A percentile compares a stretch with the other conserved stretches of the same genome.
Evolutionary conservation across 2,797 vertebrate species (phyloP).

Genomic region (Heliangelus exortis): DNA sequence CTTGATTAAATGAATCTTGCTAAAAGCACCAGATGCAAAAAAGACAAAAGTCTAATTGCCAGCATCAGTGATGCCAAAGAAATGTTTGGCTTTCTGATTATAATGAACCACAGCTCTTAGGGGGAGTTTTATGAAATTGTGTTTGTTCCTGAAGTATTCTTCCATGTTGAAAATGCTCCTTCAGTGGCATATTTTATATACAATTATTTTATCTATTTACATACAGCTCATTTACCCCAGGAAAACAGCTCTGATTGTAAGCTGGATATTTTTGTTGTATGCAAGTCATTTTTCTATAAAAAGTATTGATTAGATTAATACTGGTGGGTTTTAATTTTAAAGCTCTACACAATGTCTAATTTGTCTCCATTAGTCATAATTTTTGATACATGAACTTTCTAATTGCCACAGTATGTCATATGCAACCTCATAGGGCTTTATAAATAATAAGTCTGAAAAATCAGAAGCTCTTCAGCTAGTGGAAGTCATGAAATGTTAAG

Average conservation of each 20-base stretch:
- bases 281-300: background rate
- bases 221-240: background rate
- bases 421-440: background rate
- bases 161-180: slow-evolving; percentile 28
- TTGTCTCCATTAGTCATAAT: background rate
- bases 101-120: slow-evolving; percentile 41
- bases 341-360: background rate
- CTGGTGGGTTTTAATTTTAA: background rate
- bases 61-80: slow-evolving; percentile 36
- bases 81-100: slow-evolving; percentile 58
- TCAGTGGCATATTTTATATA: background rate
- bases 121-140: slow-evolving; percentile 20
- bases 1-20: slow-evolving; percentile 62
- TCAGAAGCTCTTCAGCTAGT: background rate
- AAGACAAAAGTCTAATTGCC: slow-evolving; percentile 58
- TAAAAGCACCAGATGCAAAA: slow-evolving; percentile 52
- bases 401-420: background rate
- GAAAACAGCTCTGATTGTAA: background rate
- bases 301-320: background rate
- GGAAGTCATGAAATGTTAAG: background rate
- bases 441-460: background rate
- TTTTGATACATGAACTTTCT: background rate
- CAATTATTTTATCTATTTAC: background rate
- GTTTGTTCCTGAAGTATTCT: slow-evolving; percentile 46
- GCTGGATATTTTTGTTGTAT: background rate